Evolutionary conservation across 2,113 vertebrate genomes (phyloP).

Genomic region (Heterochromis multidens): DNA sequence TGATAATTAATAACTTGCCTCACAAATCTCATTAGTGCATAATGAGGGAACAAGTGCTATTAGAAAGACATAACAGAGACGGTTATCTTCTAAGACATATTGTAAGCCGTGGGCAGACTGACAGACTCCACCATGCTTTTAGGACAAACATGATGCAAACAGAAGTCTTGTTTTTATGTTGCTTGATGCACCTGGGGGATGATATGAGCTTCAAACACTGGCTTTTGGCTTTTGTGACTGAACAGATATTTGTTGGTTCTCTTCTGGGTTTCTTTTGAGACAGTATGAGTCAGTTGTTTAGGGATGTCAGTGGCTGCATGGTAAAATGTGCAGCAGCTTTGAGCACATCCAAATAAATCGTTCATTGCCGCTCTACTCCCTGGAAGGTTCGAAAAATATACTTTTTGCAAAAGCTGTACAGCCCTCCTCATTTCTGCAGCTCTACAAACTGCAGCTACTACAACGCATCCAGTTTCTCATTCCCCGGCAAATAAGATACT

Average conservation of each 20-base stretch:
- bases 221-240: neutral
- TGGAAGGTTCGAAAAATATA: neutral
- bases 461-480: neutral
- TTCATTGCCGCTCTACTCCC: neutral
- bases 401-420: neutral
- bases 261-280: neutral
- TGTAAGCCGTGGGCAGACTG: neutral
- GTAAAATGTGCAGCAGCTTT: neutral
- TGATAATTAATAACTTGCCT: conserved; percentile 53
- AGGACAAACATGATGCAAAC: neutral
- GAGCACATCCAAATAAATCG: neutral
- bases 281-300: neutral
- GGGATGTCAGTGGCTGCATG: neutral
- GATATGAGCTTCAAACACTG: neutral
- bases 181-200: neutral
- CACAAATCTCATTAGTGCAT: conserved; percentile 52
- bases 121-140: neutral
- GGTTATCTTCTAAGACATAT: conserved; percentile 16
- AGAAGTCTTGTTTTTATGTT: neutral
- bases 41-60: conserved; percentile 48
- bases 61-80: conserved; percentile 15
- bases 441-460: neutral
- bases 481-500: neutral
- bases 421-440: neutral
- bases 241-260: neutral